Evolutionary conservation across 2,113 vertebrate species (phyloP), one percentile per base, ranked within the genome.

Genomic region (Triplophysa siluroides): DNA sequence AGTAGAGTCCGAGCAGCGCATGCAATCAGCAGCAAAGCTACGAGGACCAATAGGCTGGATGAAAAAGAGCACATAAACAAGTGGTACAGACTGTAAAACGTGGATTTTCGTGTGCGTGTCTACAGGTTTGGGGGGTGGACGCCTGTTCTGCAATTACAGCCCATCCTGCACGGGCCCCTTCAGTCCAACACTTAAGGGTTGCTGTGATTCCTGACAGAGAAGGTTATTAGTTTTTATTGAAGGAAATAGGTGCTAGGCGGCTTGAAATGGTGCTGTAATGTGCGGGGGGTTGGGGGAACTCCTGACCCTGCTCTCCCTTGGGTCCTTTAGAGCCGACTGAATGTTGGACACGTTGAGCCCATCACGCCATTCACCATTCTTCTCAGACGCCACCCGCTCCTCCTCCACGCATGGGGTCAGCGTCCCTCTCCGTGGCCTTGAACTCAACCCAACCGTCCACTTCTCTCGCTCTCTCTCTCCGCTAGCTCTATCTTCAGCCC

Each of bases 171-270:
- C 23, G 50, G 68, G 79, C 87, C 89, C 88, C 87, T 85, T 83
- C 86, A 88, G 84, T 86, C 87, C 82, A 85, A 88, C 87, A 90
- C 89, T 91, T 85, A 82, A 89, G 89, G 89, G 89, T 88, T 83
- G 88, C 86, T 81, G 86, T 90, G 91, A 93, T 94, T 93, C 92
- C 87, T 87, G 87, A 92, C 92, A 92, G 92, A 91, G 92, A 92
- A 92, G 91, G 91, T 93, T 92, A 93, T 93, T 93, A 90, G 90
- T 88, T 92, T 92, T 93, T 93, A 93, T 92, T 93, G 92, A 91
- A 92, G 92, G 92, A 93, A 93, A 94, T 92, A 93, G 91, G 91
- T 92, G 91, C 90, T 92, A 89, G 87, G 91, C 89, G 90, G 88
- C 89, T 92, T 93, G 91, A 92, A 94, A 94, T 92, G 91, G 90